Conservation (phyloP, 1,140 invertebrate genomes). For the Coptotermes formosanus region DNA sequence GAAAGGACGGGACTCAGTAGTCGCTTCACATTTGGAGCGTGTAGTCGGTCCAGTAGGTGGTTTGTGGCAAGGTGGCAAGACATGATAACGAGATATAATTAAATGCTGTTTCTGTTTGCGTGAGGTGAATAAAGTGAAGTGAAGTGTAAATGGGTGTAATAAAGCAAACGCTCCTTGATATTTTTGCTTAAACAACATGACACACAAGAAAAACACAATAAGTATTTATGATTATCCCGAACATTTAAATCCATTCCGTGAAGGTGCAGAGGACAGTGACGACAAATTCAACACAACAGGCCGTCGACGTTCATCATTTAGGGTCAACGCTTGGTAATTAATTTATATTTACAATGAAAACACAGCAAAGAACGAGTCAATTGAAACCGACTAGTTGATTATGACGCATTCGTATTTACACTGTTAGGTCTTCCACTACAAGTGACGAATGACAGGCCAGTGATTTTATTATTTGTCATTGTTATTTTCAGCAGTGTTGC, state of each 20-base stretch:
- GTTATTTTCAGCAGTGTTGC: not conserved
- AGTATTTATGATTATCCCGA: conserved; percentile 67
- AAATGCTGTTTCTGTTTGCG: not conserved
- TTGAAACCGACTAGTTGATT: not conserved
- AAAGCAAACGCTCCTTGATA: not conserved
- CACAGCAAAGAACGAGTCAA: too few relatives aligned
- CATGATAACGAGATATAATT: conserved; percentile 3
- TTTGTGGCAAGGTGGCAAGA: not conserved
- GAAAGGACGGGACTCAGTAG: not conserved
- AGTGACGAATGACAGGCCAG: too few relatives aligned
- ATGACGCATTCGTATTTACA: not conserved
- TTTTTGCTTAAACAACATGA: not conserved
- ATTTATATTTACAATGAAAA: not conserved
- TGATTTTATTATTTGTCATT: too few relatives aligned
- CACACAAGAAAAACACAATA: conserved; percentile 32
- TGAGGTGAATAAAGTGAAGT: not conserved
- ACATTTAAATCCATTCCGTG: conserved; percentile 68
- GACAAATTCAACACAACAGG: not conserved
- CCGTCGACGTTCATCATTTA: not conserved
- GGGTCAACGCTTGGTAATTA: not conserved
- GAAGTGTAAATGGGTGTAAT: not conserved
- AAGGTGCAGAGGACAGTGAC: conserved; percentile 44
- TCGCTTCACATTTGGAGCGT: not conserved
- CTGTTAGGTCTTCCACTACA: not conserved
- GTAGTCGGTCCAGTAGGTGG: not conserved